phyloP scores from a whole-genome alignment of 2,888 invertebrate species.

The Microplitis deprimator region DNA sequence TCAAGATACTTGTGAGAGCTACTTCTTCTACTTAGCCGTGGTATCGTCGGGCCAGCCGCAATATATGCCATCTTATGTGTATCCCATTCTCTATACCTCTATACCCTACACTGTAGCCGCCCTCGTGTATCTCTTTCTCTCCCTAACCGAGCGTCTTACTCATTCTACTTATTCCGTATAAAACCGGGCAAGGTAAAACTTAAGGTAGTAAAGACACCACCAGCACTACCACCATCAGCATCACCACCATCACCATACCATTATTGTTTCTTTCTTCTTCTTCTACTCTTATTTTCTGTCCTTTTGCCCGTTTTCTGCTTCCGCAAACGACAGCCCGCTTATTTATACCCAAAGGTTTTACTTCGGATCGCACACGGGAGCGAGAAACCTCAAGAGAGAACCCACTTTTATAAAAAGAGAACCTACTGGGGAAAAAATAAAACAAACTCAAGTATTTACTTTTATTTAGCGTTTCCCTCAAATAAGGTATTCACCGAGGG shows the following conservation, averaged over 20 bases:
- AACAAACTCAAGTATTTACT: neutral
- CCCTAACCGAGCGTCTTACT: slow-evolving; percentile 1
- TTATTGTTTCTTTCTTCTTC: slow-evolving; percentile 52
- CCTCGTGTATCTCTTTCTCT: slow-evolving; percentile 18
- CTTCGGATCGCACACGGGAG: slow-evolving; percentile 68
- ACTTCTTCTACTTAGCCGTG: no score
- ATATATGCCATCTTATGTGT: no score
- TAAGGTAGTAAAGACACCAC: neutral
- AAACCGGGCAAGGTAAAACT: slow-evolving; percentile 16
- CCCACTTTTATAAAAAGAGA: neutral
- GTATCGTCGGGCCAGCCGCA: no score
- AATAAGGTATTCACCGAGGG: neutral
- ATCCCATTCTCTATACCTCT: no score
- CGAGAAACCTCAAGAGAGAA: slow-evolving; percentile 52
- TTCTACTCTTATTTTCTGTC: slow-evolving; percentile 66
- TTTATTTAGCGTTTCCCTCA: neutral
- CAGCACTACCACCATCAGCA: slow-evolving; percentile 27
- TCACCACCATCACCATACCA: slow-evolving; percentile 38
- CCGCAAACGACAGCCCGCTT: slow-evolving; percentile 72
- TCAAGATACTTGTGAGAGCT: neutral
- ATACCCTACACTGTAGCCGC: slow-evolving; percentile 21
- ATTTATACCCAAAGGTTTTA: slow-evolving; percentile 67
- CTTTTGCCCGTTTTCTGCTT: slow-evolving; percentile 71
- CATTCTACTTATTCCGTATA: slow-evolving; percentile 44
- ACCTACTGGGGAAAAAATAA: neutral